These are phyloP conservation scores for Synaphobranchus kaupii DNA, from an alignment of 2,797 vertebrate species.

Conservation along the genomic window DNA sequence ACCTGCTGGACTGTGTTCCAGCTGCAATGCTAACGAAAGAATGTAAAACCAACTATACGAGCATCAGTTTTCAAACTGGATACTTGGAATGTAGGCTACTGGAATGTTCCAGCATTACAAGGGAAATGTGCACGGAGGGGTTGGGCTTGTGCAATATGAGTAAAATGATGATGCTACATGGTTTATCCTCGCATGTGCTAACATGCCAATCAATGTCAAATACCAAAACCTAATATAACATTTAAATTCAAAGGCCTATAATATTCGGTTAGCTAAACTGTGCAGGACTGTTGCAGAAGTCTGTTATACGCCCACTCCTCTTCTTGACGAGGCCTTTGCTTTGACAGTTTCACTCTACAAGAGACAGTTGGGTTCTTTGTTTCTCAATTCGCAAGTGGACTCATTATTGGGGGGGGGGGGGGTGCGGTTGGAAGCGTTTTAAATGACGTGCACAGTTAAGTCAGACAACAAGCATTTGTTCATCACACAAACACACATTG, in stretches of 20 bases:
- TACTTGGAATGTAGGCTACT: not conserved
- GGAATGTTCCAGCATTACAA: not conserved
- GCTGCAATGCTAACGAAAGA: not conserved
- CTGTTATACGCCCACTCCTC: constrained; percentile 65
- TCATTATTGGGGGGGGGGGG: constrained; percentile 64
- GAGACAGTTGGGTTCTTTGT: constrained; percentile 74
- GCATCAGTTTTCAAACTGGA: not conserved
- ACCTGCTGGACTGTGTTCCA: not conserved
- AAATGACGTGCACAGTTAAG: constrained; percentile 67
- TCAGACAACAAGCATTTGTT: constrained; percentile 47
- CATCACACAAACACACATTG: constrained; percentile 20
- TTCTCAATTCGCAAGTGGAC: constrained; percentile 67
- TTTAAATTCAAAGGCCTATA: not conserved
- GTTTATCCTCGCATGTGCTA: not conserved
- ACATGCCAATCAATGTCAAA: constrained; percentile 15
- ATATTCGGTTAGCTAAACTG: constrained; percentile 49
- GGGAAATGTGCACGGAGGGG: not conserved
- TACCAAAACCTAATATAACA: constrained; percentile 8
- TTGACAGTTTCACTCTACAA: constrained; percentile 47
- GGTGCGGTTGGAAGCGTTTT: constrained; percentile 43
- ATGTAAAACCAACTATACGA: not conserved
- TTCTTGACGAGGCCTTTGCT: constrained; percentile 57
- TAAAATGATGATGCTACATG: not conserved
- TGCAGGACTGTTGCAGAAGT: constrained; percentile 47
- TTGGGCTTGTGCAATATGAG: not conserved